Evolutionary conservation across 2,888 invertebrate species (phyloP).

Genomic region (Nemurella pictetii): DNA sequence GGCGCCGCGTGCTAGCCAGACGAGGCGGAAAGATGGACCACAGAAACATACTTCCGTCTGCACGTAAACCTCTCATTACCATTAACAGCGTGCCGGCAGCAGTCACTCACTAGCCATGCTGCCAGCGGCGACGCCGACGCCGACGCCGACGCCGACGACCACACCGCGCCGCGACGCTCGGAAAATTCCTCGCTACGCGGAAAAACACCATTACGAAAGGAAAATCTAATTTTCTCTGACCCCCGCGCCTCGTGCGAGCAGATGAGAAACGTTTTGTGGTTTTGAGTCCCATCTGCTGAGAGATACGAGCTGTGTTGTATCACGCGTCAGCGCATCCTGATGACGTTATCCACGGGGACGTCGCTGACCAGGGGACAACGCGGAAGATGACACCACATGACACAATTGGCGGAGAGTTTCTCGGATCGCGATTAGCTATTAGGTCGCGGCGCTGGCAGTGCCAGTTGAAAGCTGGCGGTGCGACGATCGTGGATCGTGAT

Average conservation of each 20-base stretch:
- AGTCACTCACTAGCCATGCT: not conserved
- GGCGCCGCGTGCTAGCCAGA: not conserved
- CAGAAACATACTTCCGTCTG: slow-evolving; percentile 20
- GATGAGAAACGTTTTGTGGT: not conserved
- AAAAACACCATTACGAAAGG: not conserved
- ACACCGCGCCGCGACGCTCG: not conserved
- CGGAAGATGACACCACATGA: too few species aligned
- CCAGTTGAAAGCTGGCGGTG: not conserved
- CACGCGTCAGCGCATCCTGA: not conserved
- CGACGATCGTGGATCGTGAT: not conserved
- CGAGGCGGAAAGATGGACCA: slow-evolving; percentile 21
- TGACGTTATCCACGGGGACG: not conserved
- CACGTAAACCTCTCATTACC: slow-evolving; percentile 23
- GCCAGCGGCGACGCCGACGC: not conserved
- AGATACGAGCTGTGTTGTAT: too few species aligned
- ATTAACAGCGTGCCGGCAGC: slow-evolving; percentile 5
- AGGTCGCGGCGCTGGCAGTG: not conserved
- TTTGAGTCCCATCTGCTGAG: too few species aligned
- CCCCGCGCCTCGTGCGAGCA: not conserved
- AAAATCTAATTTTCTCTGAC: not conserved
- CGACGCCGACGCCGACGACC: not conserved
- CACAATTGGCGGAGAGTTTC: too few species aligned
- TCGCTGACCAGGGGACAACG: not conserved
- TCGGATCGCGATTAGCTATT: too few species aligned
- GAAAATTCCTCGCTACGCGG: not conserved